Evolutionary conservation across 1,140 invertebrate genomes (phyloP), one percentile per base, ranked within the genome.

Genomic region (Zaprionus tsacasi): DNA sequence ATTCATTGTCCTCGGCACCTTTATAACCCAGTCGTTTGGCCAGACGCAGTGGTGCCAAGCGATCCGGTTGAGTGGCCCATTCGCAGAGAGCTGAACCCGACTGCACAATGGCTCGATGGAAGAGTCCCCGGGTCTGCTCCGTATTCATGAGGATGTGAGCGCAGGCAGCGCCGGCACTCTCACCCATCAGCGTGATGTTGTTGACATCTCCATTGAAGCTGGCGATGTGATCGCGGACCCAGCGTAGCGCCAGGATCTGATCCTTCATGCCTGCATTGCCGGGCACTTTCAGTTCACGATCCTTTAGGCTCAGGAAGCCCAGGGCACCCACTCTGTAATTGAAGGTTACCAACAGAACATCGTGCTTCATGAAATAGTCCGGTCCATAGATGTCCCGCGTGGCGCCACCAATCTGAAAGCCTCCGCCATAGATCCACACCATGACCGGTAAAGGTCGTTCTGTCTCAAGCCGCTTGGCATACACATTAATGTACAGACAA

Each of bases 371-470:
- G 3, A 96, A 93, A 59, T 95, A 94, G 70, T 95, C 94, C 4
- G 95, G 94, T 3, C 95, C 94, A 63, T 95, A 95, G 0, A 93
- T 40, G 6, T 88, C 69, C 0, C 79, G 64, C 0, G 70, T 66
- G 13, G 76, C 94, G 2, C 93, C 94, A 3, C 95, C 95, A n/a
- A 85, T 70, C 17, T 92, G 86, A 82, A 96, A 96, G 25, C 91
- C 94, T 2, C 96, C 96, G 2, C 96, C 96, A 82, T 96, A 95
- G 36, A 97, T 94, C 93, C 93, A 97, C 0, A 96, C 93, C 87
- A 97, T 94, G 0, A 97, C 96, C 0, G 96, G 94, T 36, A 92
- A 35, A 0, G 78, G 74, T 3, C 68, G 65, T 1, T 61, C 21
- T 0, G 81, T 43, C 12, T 79, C 70, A 94, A 82, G 52, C 6